Percentiles rank a stretch among this genome's conserved stretches.
These are phyloP conservation scores for Penelope pileata DNA, from an alignment of 2,113 vertebrate species.

Conservation along the genomic window DNA sequence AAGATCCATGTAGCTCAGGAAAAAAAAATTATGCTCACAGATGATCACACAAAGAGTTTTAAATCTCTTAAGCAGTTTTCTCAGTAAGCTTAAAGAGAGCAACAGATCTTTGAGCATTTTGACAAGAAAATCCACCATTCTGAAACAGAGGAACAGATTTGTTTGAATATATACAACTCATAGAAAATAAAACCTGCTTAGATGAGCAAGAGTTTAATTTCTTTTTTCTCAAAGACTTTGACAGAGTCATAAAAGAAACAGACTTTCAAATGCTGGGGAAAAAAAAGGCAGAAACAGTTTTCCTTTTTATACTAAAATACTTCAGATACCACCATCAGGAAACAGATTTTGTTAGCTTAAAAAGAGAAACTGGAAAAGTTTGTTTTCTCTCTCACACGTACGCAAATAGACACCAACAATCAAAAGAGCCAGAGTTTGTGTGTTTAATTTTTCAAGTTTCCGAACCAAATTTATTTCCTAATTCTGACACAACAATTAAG, in stretches of 20 bases:
- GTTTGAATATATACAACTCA: slow-evolving; percentile 66
- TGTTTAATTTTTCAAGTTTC: neutral
- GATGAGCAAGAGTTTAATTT: slow-evolving; percentile 60
- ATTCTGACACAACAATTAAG: neutral
- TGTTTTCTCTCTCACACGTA: slow-evolving; percentile 48
- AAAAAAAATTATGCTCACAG: neutral
- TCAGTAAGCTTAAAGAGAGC: slow-evolving; percentile 59
- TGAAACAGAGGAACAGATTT: slow-evolving; percentile 75
- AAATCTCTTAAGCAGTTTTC: neutral
- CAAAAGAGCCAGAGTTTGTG: slow-evolving; percentile 24
- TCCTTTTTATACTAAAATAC: slow-evolving; percentile 42
- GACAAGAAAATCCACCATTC: slow-evolving; percentile 63
- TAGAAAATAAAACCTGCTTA: slow-evolving; percentile 28
- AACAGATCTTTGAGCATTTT: slow-evolving; percentile 66
- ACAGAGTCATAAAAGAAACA: slow-evolving; percentile 73
- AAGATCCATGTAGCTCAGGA: neutral
- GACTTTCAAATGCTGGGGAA: slow-evolving; percentile 68
- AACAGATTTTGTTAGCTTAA: slow-evolving; percentile 67
- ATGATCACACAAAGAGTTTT: neutral
- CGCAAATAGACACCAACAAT: slow-evolving; percentile 4
- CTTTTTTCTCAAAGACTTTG: slow-evolving; percentile 48
- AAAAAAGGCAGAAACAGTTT: slow-evolving; percentile 68
- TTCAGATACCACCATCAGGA: slow-evolving; percentile 49
- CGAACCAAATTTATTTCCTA: neutral
- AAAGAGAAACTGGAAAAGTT: slow-evolving; percentile 61